A percentile compares a stretch with the other conserved stretches of the same genome.
Evolutionary conservation across 2,797 vertebrate species (phyloP).

Genomic region (Pyrocephalus nanus): DNA sequence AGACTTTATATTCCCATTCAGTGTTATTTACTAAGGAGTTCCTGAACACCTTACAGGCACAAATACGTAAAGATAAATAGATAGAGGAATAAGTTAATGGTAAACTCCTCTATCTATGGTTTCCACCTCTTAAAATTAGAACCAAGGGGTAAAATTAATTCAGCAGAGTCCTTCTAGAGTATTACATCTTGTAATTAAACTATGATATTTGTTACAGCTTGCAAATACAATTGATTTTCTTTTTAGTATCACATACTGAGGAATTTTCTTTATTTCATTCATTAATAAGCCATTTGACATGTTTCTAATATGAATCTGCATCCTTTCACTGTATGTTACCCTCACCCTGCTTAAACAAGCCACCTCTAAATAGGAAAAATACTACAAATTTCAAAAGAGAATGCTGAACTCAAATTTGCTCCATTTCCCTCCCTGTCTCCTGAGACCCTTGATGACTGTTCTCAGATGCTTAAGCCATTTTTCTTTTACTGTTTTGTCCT

Average conservation of each 20-base stretch:
- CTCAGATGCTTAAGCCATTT: slow-evolving; percentile 11
- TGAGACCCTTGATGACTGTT: not conserved
- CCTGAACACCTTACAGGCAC: not conserved
- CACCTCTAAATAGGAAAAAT: slow-evolving; percentile 4
- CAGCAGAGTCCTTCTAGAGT: not conserved
- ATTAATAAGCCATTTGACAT: not conserved
- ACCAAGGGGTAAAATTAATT: not conserved
- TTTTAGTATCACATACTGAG: not conserved
- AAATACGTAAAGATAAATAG: not conserved
- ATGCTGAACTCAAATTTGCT: not conserved
- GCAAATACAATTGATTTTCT: not conserved
- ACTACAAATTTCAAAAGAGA: not conserved
- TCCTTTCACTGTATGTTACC: not conserved
- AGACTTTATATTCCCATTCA: not conserved
- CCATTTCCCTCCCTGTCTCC: not conserved
- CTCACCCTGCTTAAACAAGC: not conserved
- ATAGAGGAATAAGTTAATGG: not conserved
- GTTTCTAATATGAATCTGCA: slow-evolving; percentile 11
- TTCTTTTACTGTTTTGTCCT: not conserved
- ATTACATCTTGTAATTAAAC: not conserved
- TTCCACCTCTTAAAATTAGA: not conserved
- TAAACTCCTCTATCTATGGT: not conserved
- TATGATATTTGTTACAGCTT: not conserved
- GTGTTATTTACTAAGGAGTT: not conserved
- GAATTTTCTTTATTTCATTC: not conserved